Base-by-base conservation (phyloP, 2,797 vertebrate species). In the Syngnathus acus region DNA sequence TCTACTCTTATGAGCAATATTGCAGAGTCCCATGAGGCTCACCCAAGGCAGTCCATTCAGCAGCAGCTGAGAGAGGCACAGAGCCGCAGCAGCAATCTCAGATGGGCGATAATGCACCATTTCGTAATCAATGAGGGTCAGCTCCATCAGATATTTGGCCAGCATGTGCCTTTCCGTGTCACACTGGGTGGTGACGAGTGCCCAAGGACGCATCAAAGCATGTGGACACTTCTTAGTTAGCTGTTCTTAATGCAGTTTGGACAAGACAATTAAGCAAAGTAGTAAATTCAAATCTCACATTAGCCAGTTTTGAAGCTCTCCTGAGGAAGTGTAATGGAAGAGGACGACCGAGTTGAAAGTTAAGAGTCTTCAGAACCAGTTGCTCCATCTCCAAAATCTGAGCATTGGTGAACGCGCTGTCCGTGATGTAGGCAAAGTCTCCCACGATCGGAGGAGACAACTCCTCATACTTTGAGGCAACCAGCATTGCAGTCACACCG, bases 391-490 rank as follows among this genome's bases (percentile, higher is more conserved):
- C 91, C 59, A 92, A 88, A 39, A 98, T 92, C 78, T 98, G 94
- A 40, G 72, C 55, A 54, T 89, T 85, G 0, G 90, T 92, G 65
- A 94, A 98, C 1, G 95, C 91, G 8, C 93, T 90, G 78, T 98
- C 95, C 0, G 96, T 97, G 74, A 98, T 95, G 73, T 97, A 98
- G 72, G 95, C 92, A 4, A 98, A 97, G 88, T 97, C 95, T 16
- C 89, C 90, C 0, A 96, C 76, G 71, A 93, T 92, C 0, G 95
- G 95, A 11, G 89, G 85, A n/a, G 87, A 88, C 85, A 95, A 95
- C 85, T 99, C 97, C 84, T 99, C 97, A 0, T 97, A 98, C 66
- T 98, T 98, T 57, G 94, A 94, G 67, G 96, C 95, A 75, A 99
- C 11, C 66, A 96, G 82, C 90, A 98, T 87, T 0, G 96, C 91